These are phyloP conservation scores for Microchirus variegatus DNA, from an alignment of 2,797 vertebrate species.

Conservation along the genomic window DNA sequence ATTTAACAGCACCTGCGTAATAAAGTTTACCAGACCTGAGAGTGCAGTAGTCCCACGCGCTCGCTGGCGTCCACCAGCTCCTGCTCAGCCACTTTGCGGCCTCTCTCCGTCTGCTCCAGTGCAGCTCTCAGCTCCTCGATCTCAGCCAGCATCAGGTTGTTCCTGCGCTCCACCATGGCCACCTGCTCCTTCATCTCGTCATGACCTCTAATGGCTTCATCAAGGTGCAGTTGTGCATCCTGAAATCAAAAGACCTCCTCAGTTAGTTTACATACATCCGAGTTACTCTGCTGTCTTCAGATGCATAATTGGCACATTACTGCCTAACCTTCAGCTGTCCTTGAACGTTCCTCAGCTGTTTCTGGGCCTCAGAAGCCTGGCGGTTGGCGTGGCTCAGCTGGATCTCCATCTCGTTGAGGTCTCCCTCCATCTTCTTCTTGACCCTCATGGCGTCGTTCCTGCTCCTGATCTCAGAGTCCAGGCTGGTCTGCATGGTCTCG, in stretches of 20 bases:
- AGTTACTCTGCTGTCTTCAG: background rate
- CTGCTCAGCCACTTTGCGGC: constrained; percentile 87
- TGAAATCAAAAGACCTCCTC: constrained; percentile 44
- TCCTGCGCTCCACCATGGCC: constrained; percentile 87
- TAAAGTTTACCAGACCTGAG: constrained; percentile 54
- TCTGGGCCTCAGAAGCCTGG: constrained; percentile 86
- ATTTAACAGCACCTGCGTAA: no score
- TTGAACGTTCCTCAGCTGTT: constrained; percentile 86
- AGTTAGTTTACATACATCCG: background rate
- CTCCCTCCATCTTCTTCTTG: constrained; percentile 94
- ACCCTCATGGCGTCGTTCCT: constrained; percentile 89
- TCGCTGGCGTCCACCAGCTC: constrained; percentile 87
- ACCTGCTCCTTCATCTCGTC: constrained; percentile 91
- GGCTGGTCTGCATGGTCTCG: constrained; percentile 84
- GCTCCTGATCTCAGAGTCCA: constrained; percentile 89
- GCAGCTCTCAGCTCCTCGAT: constrained; percentile 87
- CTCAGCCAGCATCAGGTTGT: constrained; percentile 88
- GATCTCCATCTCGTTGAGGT: constrained; percentile 90
- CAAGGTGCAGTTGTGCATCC: constrained; percentile 89
- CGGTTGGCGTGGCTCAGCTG: constrained; percentile 88
- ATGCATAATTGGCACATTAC: background rate
- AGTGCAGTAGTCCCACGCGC: constrained; percentile 84
- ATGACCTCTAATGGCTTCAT: constrained; percentile 83
- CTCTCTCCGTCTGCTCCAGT: constrained; percentile 88
- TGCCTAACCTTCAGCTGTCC: constrained; percentile 84